These are phyloP conservation scores for Centropus bengalensis DNA, from an alignment of 2,113 vertebrate species.

Conservation along the genomic window DNA sequence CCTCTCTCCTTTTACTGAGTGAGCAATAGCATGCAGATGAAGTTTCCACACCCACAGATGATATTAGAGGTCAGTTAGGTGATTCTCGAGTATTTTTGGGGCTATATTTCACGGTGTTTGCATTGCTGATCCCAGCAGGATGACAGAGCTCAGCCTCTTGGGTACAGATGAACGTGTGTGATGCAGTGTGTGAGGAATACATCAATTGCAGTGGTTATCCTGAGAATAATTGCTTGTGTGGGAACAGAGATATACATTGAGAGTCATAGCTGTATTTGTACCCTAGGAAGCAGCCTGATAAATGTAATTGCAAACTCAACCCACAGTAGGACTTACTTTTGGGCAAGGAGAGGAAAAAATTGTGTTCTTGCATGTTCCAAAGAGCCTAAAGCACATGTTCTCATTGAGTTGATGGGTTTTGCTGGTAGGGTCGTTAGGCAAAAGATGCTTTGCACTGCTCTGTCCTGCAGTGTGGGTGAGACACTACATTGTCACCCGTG, in stretches of 20 bases:
- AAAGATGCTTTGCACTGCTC: not conserved
- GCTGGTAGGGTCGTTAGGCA: not conserved
- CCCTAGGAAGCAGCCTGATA: not conserved
- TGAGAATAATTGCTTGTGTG: not conserved
- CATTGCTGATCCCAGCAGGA: not conserved
- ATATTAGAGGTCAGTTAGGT: not conserved
- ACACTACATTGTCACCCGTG: accelerated
- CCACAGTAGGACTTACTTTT: not conserved
- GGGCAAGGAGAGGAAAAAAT: not conserved
- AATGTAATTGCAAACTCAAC: not conserved
- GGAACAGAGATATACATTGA: not conserved
- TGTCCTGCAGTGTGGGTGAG: not conserved
- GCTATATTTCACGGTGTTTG: not conserved
- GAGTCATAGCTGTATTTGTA: not conserved
- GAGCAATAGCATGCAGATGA: not conserved
- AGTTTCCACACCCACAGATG: not conserved
- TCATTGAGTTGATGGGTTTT: not conserved
- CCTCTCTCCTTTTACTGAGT: not conserved
- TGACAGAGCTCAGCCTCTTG: not conserved
- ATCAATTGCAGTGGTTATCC: not conserved
- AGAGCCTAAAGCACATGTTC: not conserved
- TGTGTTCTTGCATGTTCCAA: not conserved
- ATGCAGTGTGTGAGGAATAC: not conserved
- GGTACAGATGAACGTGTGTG: not conserved
- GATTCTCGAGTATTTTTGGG: not conserved